Base-by-base conservation (phyloP, 2,888 invertebrate species). In the Notocelia uddmanniana region DNA sequence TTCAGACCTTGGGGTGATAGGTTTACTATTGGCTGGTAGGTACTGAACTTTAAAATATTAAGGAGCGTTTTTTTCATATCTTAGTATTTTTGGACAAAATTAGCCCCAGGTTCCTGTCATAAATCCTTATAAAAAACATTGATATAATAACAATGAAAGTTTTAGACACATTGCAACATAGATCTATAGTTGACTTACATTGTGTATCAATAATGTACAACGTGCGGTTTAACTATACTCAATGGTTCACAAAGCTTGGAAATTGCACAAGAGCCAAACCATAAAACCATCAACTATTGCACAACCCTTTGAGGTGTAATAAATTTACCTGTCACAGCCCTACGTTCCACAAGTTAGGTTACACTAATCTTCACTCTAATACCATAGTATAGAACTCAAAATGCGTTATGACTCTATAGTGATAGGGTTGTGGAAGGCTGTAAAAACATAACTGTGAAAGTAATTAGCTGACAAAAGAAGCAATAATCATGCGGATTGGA, bases 271-370 rank as follows among this genome's bases (percentile, higher is more conserved):
- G 85, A 64, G 83, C 84, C 83, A 83, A 83, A 83, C 88, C 91
- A 92, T 93, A 92, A 92, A 92, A 88, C 89, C 88, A 91, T 92
- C 86, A 86, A 52, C 84, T 83, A 85, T 88, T 88, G 84, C 85
- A 78, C 87, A 92, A 92, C 91, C 92, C 93, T 92, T 92, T 92
- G 84, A 91, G 88, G 90, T 90, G 88, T 78, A 87, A 91, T 92
- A 91, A 90, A 91, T 90, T 86, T 85, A 80, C 78, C 85, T 86
- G 86, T 87, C 87, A 85, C 80, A 83, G 78, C 78, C 76, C 75
- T 72, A 76, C 74, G 66, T 57, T 74, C 73, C 6, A 19, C 64
- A 31, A 60, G 6, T 31, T 23, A 48, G 19, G 13, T 15, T 9
- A 57, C 55, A 9, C n/a, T 9, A 83, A 74, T 76, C 74, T 79